Percentiles rank a stretch among this genome's conserved stretches.
Conservation (phyloP, 2,113 vertebrate genomes). For the Petaurus breviceps region DNA sequence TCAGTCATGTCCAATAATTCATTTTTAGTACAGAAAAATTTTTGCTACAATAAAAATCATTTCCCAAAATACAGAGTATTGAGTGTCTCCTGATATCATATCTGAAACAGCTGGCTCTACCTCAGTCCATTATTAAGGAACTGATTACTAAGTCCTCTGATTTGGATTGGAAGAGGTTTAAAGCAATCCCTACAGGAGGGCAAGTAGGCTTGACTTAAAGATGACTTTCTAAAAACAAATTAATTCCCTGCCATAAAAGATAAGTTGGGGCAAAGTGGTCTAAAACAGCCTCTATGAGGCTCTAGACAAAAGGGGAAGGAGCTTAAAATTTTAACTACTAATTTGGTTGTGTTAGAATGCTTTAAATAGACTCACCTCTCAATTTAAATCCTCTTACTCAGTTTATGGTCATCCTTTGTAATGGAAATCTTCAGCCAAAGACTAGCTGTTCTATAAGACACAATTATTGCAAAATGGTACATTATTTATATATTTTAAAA, state of each 20-base stretch:
- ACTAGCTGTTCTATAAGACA: constrained; percentile 13
- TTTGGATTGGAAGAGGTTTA: constrained; percentile 47
- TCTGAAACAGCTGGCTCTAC: constrained; percentile 54
- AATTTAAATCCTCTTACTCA: not conserved
- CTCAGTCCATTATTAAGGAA: constrained; percentile 53
- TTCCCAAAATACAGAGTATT: constrained; percentile 53
- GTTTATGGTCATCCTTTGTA: not conserved
- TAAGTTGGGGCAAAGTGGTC: not conserved
- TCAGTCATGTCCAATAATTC: constrained; percentile 46
- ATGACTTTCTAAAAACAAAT: constrained; percentile 53
- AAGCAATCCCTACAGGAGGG: constrained; percentile 51
- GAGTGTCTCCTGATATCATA: constrained; percentile 26
- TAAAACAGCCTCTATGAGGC: not conserved
- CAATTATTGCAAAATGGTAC: not conserved
- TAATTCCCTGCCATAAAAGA: constrained; percentile 23
- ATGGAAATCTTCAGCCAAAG: not conserved
- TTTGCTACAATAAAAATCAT: constrained; percentile 47
- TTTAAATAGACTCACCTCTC: constrained; percentile 15
- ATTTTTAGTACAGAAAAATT: constrained; percentile 3
- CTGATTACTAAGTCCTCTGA: constrained; percentile 25
- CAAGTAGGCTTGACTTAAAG: not conserved
- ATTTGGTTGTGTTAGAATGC: not conserved
- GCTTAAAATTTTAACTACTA: constrained; percentile 16
- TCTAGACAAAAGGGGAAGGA: not conserved
- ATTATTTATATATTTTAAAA: not conserved